Percentiles rank a stretch among this genome's conserved stretches.
These are phyloP conservation scores for Sus scrofa DNA, from an alignment of 2,113 vertebrate genomes.

Conservation along the genomic window DNA sequence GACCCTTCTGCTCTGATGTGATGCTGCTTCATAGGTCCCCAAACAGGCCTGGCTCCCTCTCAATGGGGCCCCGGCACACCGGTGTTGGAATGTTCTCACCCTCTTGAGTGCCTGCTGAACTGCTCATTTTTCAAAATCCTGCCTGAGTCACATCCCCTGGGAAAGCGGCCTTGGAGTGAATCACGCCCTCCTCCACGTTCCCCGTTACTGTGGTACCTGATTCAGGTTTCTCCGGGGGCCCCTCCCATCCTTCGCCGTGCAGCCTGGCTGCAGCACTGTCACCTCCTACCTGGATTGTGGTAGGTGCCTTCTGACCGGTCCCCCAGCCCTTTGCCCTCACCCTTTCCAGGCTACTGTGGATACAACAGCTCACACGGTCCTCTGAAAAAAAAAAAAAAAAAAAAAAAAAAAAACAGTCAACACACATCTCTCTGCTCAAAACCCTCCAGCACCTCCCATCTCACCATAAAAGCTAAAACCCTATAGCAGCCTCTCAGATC, in stretches of 20 bases:
- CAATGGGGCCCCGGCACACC: neutral
- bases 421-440: neutral
- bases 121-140: conserved; percentile 51
- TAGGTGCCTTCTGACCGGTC: neutral
- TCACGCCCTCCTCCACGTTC: neutral
- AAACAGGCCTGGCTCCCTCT: neutral
- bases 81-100: neutral
- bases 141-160: conserved; percentile 49
- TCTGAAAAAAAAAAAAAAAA: no score
- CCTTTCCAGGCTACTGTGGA: neutral
- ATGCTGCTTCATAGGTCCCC: neutral
- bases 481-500: neutral
- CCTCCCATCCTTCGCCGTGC: neutral
- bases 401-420: neutral
- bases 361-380: neutral
- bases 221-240: neutral
- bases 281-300: neutral
- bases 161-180: conserved; percentile 35
- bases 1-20: neutral
- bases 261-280: neutral
- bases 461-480: neutral
- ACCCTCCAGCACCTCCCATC: neutral
- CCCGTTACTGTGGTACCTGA: neutral
- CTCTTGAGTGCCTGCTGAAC: neutral
- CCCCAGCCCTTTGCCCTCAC: neutral